These are phyloP conservation scores for Agrochola lota DNA, from an alignment of 2,888 invertebrate genomes.

Conservation along the genomic window DNA sequence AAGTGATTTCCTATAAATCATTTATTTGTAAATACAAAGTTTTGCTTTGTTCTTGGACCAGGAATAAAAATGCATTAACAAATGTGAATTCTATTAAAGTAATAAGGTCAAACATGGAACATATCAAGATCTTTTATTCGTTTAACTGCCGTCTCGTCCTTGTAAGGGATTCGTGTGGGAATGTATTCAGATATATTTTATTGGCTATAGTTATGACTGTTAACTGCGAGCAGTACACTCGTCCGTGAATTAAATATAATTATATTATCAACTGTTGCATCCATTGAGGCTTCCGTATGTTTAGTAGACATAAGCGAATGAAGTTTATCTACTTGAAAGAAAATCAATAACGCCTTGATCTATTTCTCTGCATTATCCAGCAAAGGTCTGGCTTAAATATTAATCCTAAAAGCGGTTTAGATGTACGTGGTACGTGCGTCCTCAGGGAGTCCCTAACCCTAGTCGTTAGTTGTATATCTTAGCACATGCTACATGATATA, in stretches of 20 bases:
- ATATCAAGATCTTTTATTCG: slow-evolving; percentile 27
- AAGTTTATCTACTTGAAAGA: background rate
- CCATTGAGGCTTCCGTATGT: slow-evolving; percentile 19
- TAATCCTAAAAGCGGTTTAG: slow-evolving; percentile 41
- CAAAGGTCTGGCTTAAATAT: slow-evolving; percentile 25
- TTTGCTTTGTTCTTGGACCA: too few species aligned
- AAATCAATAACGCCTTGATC: slow-evolving; percentile 32
- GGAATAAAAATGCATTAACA: background rate
- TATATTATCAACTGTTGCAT: slow-evolving; percentile 60
- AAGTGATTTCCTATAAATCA: background rate
- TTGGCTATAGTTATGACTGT: slow-evolving; percentile 42
- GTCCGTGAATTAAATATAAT: slow-evolving; percentile 26
- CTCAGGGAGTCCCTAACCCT: slow-evolving; percentile 37
- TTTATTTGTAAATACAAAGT: background rate
- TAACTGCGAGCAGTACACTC: slow-evolving; percentile 28
- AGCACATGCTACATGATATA: slow-evolving; percentile 42
- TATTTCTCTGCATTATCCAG: slow-evolving; percentile 15
- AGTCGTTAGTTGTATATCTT: slow-evolving; percentile 47
- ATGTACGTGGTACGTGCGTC: slow-evolving; percentile 31
- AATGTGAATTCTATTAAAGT: slow-evolving; percentile 19
- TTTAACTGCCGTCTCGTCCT: slow-evolving; percentile 38
- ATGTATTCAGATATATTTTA: slow-evolving; percentile 55
- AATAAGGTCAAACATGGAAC: slow-evolving; percentile 28
- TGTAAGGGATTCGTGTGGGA: slow-evolving; percentile 36
- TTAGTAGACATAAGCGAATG: slow-evolving; percentile 11